phyloP scores from a whole-genome alignment of 2,113 vertebrate species.

The Onychostruthus taczanowskii region DNA sequence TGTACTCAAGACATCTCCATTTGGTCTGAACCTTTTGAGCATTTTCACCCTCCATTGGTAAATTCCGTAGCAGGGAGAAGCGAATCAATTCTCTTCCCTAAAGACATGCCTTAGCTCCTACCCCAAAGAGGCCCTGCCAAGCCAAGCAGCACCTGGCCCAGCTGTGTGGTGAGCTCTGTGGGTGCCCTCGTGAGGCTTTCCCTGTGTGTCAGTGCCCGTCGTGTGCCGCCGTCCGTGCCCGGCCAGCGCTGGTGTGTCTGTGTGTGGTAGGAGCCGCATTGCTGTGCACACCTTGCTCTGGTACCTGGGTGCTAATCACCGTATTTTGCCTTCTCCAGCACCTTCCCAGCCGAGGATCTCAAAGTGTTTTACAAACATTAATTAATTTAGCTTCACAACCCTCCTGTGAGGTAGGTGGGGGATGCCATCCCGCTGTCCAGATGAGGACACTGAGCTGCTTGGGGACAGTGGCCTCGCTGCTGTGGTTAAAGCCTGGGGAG shows the following conservation, averaged over 20 bases:
- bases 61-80: not conserved
- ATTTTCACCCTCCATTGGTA: not conserved
- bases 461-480: slow-evolving; percentile 24
- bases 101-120: not conserved
- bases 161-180: slow-evolving; percentile 16
- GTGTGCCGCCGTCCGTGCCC: slow-evolving; percentile 19
- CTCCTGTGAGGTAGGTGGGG: slow-evolving; percentile 67
- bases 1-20: not conserved
- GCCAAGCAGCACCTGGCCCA: not conserved
- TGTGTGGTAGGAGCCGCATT: slow-evolving; percentile 29
- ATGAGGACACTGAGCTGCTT: slow-evolving; percentile 41
- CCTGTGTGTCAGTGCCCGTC: slow-evolving; percentile 28
- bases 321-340: slow-evolving; percentile 69
- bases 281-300: slow-evolving; percentile 33
- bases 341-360: slow-evolving; percentile 66
- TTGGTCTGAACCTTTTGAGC: not conserved
- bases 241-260: slow-evolving; percentile 19
- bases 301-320: slow-evolving; percentile 63
- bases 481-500: slow-evolving; percentile 22
- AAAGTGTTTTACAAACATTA: slow-evolving; percentile 69
- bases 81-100: not conserved
- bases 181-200: slow-evolving; percentile 25
- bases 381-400: slow-evolving; percentile 68
- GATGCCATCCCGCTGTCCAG: slow-evolving; percentile 47
- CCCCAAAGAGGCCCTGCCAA: not conserved